Evolutionary conservation across 92 coral and sea anemone species (phyloP).

Genomic region (Metridium senile): DNA sequence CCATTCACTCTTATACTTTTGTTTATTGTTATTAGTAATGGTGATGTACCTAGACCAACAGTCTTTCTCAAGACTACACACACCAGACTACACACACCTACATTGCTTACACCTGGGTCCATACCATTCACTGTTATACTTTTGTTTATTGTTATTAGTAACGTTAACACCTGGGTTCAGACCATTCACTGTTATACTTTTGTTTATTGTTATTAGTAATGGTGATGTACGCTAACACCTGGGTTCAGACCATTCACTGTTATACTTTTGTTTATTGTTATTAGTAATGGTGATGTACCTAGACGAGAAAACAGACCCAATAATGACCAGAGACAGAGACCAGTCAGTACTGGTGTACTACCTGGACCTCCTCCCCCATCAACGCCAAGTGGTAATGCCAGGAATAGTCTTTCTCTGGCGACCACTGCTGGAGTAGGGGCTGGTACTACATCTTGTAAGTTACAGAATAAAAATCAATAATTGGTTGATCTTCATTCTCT

Average conservation of each 20-base stretch:
- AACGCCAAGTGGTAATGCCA: conserved; percentile 35
- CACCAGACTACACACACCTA: too few relatives aligned
- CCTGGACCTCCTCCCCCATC: conserved; percentile 43
- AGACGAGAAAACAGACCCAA: conserved; percentile 54
- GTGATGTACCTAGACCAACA: too few relatives aligned
- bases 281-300: conserved; percentile 70
- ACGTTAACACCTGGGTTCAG: background rate
- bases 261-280: background rate
- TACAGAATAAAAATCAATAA: background rate
- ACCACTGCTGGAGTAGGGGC: conserved; percentile 57
- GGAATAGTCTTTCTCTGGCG: conserved; percentile 47
- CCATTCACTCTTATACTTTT: too few relatives aligned
- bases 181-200: too few relatives aligned
- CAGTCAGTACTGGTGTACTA: conserved; percentile 76
- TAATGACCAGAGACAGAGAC: conserved; percentile 66
- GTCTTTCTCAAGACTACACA: too few relatives aligned
- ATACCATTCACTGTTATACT: too few relatives aligned
- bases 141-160: too few relatives aligned
- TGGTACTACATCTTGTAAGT: conserved; percentile 17
- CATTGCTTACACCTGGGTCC: background rate
- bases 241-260: background rate
- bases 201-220: too few relatives aligned
- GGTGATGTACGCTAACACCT: background rate
- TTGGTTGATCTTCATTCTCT: background rate
- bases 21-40: too few relatives aligned